These are phyloP conservation scores for Sciurus niger DNA, from an alignment of 2,113 vertebrate genomes.

Conservation along the genomic window DNA sequence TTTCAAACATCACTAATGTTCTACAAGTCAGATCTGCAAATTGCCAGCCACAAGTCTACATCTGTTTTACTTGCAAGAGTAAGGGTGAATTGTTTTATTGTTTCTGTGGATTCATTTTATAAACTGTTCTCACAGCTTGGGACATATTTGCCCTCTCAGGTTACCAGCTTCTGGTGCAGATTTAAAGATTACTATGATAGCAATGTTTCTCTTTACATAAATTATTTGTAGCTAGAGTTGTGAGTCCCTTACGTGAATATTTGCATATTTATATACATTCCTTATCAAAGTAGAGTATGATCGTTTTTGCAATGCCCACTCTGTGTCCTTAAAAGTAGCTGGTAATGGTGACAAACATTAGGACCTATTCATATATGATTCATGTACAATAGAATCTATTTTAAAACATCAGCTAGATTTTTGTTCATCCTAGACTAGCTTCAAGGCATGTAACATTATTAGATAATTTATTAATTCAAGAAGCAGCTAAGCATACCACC, in stretches of 20 bases:
- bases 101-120: slow-evolving; percentile 15
- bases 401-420: slow-evolving; percentile 41
- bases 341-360: slow-evolving; percentile 22
- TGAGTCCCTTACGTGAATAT: not conserved
- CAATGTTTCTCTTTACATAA: slow-evolving; percentile 13
- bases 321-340: not conserved
- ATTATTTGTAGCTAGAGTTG: not conserved
- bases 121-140: not conserved
- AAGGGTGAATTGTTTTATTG: slow-evolving; percentile 42
- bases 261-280: not conserved
- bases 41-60: not conserved
- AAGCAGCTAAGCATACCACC: slow-evolving; percentile 27
- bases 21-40: not conserved
- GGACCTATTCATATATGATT: not conserved
- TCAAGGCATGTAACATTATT: not conserved
- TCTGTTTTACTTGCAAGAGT: not conserved
- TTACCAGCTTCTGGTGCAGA: not conserved
- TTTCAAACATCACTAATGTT: not conserved
- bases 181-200: not conserved
- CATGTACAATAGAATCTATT: not conserved
- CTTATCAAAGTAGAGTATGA: not conserved
- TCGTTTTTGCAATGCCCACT: not conserved
- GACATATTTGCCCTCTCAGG: not conserved
- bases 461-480: slow-evolving; percentile 44
- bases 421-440: not conserved